phyloP scores from a whole-genome alignment of 2,113 vertebrate genomes.

The Trichechus manatus region DNA sequence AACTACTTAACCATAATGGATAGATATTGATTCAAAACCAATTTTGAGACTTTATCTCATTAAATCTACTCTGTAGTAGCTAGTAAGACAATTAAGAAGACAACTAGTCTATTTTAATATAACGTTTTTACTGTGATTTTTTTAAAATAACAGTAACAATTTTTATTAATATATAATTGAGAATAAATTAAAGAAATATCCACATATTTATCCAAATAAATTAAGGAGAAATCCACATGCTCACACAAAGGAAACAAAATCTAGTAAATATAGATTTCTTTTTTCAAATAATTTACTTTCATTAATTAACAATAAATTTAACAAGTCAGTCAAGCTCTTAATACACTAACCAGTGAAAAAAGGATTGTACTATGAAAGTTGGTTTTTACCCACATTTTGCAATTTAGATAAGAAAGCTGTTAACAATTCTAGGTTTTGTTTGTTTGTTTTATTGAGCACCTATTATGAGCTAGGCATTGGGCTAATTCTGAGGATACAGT shows the following conservation, averaged over 20 bases:
- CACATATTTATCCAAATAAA: neutral
- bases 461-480: too few species aligned
- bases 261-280: neutral
- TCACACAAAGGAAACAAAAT: neutral
- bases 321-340: neutral
- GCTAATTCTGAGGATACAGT: neutral
- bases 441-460: neutral
- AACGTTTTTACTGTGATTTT: neutral
- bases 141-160: neutral
- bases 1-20: neutral
- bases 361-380: neutral
- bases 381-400: neutral
- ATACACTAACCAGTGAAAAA: neutral
- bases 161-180: conserved; percentile 21
- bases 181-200: neutral
- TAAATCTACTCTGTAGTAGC: neutral
- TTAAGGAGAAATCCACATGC: neutral
- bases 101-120: too few species aligned
- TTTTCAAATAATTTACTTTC: neutral
- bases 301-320: neutral
- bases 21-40: neutral
- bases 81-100: neutral
- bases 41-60: conserved; percentile 31
- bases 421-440: neutral
- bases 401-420: neutral